These are phyloP conservation scores for Hippolais icterina DNA, from an alignment of 2,113 vertebrate genomes.

Conservation along the genomic window DNA sequence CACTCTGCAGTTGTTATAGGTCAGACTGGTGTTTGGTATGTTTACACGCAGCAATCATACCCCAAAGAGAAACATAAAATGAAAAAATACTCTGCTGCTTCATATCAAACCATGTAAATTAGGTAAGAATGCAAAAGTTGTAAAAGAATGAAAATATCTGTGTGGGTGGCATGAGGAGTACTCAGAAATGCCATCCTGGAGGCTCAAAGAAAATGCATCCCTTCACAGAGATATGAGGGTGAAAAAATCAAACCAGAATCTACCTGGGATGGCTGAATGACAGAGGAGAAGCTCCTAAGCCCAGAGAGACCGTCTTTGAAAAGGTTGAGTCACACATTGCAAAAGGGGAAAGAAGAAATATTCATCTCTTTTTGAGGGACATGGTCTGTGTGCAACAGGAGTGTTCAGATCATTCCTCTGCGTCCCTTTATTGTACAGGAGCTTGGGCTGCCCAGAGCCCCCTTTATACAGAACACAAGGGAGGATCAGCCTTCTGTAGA, in stretches of 20 bases:
- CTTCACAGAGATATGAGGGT: neutral
- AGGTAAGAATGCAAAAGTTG: neutral
- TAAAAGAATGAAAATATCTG: neutral
- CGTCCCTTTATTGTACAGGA: neutral
- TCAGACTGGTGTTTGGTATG: neutral
- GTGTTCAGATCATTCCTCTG: neutral
- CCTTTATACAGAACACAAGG: neutral
- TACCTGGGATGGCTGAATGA: neutral
- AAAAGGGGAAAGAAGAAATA: neutral
- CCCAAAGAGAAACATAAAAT: neutral
- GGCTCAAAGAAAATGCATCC: neutral
- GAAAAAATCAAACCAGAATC: neutral
- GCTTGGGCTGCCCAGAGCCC: neutral
- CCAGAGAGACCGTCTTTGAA: neutral
- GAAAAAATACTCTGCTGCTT: neutral
- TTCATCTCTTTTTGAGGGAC: neutral
- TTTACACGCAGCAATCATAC: neutral
- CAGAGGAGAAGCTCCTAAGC: neutral
- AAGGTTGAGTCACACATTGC: neutral
- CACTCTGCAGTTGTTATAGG: neutral
- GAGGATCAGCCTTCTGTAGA: neutral
- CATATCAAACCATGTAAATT: neutral
- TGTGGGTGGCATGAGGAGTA: neutral
- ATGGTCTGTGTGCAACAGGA: fast-evolving
- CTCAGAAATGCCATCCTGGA: neutral